Percentiles rank a stretch among this genome's conserved stretches.
These are phyloP conservation scores for Ophion costatus DNA, from an alignment of 2,888 invertebrate genomes.

Conservation along the genomic window DNA sequence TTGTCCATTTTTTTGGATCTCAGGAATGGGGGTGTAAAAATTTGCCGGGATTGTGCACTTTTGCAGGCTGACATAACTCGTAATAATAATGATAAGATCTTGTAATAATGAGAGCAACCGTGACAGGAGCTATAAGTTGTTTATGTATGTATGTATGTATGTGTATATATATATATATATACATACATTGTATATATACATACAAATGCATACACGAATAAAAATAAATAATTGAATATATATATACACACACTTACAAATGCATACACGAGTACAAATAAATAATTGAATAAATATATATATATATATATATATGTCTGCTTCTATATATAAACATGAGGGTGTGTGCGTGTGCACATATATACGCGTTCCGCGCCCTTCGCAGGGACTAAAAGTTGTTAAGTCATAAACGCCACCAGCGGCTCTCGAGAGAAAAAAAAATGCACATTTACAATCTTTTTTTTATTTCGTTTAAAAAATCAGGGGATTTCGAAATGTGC, in stretches of 20 bases:
- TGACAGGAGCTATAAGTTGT: constrained; percentile 2
- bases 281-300: too few relatives aligned
- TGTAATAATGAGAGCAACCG: background rate
- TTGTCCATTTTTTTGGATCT: constrained; percentile 44
- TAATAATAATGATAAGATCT: constrained; percentile 4
- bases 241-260: too few relatives aligned
- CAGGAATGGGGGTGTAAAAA: constrained; percentile 44
- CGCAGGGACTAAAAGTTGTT: constrained; percentile 65
- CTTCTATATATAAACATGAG: too few relatives aligned
- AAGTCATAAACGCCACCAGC: constrained; percentile 72
- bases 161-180: too few relatives aligned
- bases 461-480: constrained; percentile 20
- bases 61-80: constrained; percentile 34
- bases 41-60: constrained; percentile 47
- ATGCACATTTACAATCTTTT: constrained; percentile 23
- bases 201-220: too few relatives aligned
- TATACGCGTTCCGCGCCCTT: constrained; percentile 46
- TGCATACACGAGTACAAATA: too few relatives aligned
- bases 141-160: background rate
- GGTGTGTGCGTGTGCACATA: background rate
- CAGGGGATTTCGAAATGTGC: constrained; percentile 25
- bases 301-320: too few relatives aligned
- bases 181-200: too few relatives aligned
- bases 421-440: constrained; percentile 43
- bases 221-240: too few relatives aligned